A percentile compares a stretch with the other conserved stretches of the same genome.
phyloP scores from a whole-genome alignment of 2,888 invertebrate species.

The Troides helena region DNA sequence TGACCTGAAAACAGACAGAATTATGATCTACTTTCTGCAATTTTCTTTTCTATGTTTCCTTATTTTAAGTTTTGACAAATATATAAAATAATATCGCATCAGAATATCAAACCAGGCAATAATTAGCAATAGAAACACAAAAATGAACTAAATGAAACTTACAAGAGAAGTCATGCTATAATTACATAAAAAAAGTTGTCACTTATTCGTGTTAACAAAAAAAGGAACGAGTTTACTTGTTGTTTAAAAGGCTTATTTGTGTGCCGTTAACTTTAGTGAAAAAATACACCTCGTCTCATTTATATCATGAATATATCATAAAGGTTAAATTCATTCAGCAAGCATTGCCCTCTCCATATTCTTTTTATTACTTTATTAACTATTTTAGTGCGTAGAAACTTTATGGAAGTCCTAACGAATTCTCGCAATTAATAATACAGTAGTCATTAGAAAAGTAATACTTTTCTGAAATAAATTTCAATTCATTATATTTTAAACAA shows the following conservation, averaged over 20 bases:
- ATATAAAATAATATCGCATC: too few species aligned
- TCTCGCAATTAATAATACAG: too few species aligned
- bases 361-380: too few species aligned
- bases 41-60: neutral
- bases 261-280: neutral
- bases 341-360: neutral
- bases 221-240: neutral
- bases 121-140: too few species aligned
- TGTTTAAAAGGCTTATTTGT: neutral
- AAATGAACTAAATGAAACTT: too few species aligned
- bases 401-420: too few species aligned
- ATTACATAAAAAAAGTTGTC: neutral
- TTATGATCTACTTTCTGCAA: neutral
- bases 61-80: neutral
- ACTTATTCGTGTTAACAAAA: neutral
- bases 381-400: too few species aligned
- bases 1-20: constrained; percentile 49
- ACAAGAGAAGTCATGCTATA: neutral
- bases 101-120: too few species aligned
- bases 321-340: neutral
- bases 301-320: neutral
- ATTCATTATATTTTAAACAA: too few species aligned
- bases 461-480: too few species aligned
- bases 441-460: too few species aligned
- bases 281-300: neutral